Base-by-base conservation (phyloP, 2,797 vertebrate genomes). In the Cuculus canorus region DNA sequence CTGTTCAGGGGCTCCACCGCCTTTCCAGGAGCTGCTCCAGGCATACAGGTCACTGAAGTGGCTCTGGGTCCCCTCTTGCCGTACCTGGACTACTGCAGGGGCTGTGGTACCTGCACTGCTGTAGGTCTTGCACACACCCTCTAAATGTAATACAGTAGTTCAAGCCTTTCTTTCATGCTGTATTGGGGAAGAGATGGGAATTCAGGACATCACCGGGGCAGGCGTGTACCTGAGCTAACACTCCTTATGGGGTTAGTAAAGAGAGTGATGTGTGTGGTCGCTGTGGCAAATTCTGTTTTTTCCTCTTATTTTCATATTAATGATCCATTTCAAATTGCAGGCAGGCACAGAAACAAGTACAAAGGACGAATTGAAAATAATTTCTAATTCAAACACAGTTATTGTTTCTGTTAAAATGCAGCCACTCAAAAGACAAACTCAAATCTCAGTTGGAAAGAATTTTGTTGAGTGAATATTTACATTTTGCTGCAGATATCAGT, bases 11-110 rank as follows among this genome's bases (percentile, higher is more conserved):
- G 14, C 56, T 25, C 56, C 21, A 2, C 32, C 39, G 77, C 33
- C 12, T 81, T 19, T 61, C 32, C 35, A 50, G 64, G 57, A 73
- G 24, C 18, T 1, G 0, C 54, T 32, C 13, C 1, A 3, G 33
- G 25, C 22, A 10, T 24, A 66, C 5, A 53, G 32, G 16, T 45
- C 15, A 10, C 78, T 19, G n/a, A 14, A 39, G 54, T 24, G 9
- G 24, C 30, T 69, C 30, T 60, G 45, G 27, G 27, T 17, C 30
- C 66, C 52, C 30, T 41, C 33, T 53, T 3, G 0, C 27, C 45
- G 6, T 0, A 1, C 10, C 0, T 0, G 48, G 59, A 37, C 53
- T n/a, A 19, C 48, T 3, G 1, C 9, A 6, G n/a, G 48, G 45
- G 15, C 47, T 7, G 11, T 33, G 53, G 28, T 60, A 56, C 35